Evolutionary conservation across 2,113 vertebrate genomes (phyloP).

Genomic region (Tiliqua scincoides): DNA sequence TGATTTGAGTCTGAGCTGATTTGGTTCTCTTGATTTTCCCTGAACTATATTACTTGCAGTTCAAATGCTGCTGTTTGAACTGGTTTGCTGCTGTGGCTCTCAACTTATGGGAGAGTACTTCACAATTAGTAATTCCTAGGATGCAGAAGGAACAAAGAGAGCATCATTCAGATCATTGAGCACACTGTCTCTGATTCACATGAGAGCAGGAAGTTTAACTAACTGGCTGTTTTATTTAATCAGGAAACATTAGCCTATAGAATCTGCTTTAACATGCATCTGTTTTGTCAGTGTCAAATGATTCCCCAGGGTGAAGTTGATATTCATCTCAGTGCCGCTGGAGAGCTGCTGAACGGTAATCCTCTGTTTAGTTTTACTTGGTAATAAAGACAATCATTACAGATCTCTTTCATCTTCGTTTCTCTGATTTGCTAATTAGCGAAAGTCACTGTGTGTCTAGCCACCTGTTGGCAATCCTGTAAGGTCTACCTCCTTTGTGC

Average conservation of each 20-base stretch:
- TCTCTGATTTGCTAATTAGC: constrained; percentile 14
- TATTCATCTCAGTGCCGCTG: neutral
- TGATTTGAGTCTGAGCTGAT: neutral
- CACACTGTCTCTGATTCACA: constrained; percentile 23
- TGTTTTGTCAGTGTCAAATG: constrained; percentile 39
- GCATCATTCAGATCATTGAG: constrained; percentile 26
- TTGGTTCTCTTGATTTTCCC: neutral
- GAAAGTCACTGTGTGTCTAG: neutral
- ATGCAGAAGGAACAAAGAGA: constrained; percentile 38
- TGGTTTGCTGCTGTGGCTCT: constrained; percentile 10
- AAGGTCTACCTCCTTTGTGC: neutral
- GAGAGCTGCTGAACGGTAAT: neutral
- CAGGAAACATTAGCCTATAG: constrained; percentile 43
- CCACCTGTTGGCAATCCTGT: constrained; percentile 1
- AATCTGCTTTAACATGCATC: constrained; percentile 12
- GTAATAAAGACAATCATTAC: constrained; percentile 22
- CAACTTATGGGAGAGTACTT: constrained; percentile 15
- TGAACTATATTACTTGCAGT: neutral
- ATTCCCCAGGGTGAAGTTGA: constrained; percentile 34
- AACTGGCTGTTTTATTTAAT: constrained; percentile 47
- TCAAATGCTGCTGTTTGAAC: neutral
- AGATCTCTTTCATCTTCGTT: constrained; percentile 35
- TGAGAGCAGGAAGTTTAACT: constrained; percentile 44
- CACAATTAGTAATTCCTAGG: constrained; percentile 27
- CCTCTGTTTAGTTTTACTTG: constrained; percentile 44